phyloP scores from a whole-genome alignment of 2,113 vertebrate genomes.

The Porphyrio hochstetteri region DNA sequence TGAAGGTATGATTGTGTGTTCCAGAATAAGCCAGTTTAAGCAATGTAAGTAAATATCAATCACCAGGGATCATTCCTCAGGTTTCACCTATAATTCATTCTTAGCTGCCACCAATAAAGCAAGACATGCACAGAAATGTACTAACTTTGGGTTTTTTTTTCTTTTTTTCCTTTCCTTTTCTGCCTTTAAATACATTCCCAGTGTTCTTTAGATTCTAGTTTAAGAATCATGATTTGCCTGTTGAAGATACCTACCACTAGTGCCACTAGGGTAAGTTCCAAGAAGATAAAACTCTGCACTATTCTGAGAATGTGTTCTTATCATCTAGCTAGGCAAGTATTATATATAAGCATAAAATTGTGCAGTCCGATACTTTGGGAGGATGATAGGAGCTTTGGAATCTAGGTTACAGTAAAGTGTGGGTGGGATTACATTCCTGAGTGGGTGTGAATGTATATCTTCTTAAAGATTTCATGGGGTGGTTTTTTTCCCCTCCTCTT shows the following conservation, averaged over 20 bases:
- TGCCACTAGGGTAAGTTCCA: constrained; percentile 88
- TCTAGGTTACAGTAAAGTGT: constrained; percentile 45
- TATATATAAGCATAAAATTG: neutral
- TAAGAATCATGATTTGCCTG: constrained; percentile 97
- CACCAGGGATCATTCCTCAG: neutral
- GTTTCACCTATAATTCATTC: neutral
- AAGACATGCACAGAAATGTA: neutral
- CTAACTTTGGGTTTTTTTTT: neutral
- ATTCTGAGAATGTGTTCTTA: neutral
- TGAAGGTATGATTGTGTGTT: neutral
- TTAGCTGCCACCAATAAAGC: neutral
- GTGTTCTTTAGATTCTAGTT: constrained; percentile 96
- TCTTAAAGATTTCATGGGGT: constrained; percentile 15
- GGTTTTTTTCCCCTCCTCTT: rapidly evolving
- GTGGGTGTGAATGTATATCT: constrained; percentile 12
- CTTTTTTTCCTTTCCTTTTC: neutral
- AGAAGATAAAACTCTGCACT: neutral
- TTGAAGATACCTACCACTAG: constrained; percentile 95
- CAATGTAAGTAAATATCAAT: neutral
- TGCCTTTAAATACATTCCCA: constrained; percentile 55
- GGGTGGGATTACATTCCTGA: constrained; percentile 9
- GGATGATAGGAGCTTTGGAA: constrained; percentile 18
- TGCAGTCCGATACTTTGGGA: neutral
- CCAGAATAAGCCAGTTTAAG: neutral
- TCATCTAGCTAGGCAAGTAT: neutral